Percentiles rank a stretch among this genome's conserved stretches.
These are phyloP conservation scores for Drosophila bifasciata DNA, from an alignment of 1,140 invertebrate species.

Conservation along the genomic window DNA sequence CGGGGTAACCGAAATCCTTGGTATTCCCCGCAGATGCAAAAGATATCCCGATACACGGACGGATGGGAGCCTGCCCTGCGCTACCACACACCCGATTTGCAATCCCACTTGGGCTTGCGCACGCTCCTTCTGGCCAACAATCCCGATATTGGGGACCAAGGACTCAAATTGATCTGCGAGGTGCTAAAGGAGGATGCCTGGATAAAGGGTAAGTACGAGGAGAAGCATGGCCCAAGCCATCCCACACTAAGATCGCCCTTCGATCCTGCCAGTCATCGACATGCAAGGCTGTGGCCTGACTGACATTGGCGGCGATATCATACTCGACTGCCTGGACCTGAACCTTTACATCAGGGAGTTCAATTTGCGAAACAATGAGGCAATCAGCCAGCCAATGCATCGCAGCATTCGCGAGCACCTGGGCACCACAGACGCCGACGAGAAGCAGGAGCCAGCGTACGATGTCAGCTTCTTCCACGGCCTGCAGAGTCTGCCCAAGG, in stretches of 20 bases:
- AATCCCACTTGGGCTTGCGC: conserved; percentile 86
- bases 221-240: background rate
- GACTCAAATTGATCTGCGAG: conserved; percentile 85
- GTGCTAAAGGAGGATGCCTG: conserved; percentile 86
- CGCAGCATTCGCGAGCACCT: conserved; percentile 86
- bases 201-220: conserved; percentile 85
- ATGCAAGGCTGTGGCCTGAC: conserved; percentile 89
- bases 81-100: too few relatives aligned
- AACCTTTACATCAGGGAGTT: conserved; percentile 88
- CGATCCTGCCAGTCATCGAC: conserved; percentile 86
- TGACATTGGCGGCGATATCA: conserved; percentile 85
- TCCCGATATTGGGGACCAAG: conserved; percentile 87
- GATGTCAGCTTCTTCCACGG: conserved; percentile 62
- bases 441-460: conserved; percentile 51
- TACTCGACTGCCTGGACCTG: conserved; percentile 87
- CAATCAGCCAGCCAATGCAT: conserved; percentile 85
- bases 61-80: too few relatives aligned
- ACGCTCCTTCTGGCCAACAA: conserved; percentile 89
- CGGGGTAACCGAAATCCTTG: background rate
- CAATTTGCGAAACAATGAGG: conserved; percentile 87
- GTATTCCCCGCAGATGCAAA: conserved; percentile 76
- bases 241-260: background rate
- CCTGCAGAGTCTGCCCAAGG: conserved; percentile 54
- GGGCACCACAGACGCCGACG: conserved; percentile 64
- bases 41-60: conserved; percentile 87